Evolutionary conservation across 1,140 invertebrate species (phyloP).

Genomic region (Himalopsyche phryganea): DNA sequence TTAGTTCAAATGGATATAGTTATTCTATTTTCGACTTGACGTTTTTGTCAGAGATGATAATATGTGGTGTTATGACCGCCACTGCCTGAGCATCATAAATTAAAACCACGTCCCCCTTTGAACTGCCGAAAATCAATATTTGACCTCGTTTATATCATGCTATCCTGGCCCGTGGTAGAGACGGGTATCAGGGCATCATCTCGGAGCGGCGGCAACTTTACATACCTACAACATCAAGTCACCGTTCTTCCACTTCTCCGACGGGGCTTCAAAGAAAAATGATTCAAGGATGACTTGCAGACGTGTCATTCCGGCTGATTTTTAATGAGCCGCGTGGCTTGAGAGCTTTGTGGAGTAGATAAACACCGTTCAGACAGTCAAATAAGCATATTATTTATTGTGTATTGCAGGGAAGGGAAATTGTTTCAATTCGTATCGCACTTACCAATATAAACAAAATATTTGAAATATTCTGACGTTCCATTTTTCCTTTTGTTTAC

Average conservation of each 20-base stretch:
- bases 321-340: constrained; percentile 26
- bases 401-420: constrained; percentile 1
- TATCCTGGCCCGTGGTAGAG: neutral
- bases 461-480: too few relatives aligned
- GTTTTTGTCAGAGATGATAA: too few relatives aligned
- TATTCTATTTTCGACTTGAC: too few relatives aligned
- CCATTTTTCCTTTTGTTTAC: too few relatives aligned
- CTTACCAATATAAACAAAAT: too few relatives aligned
- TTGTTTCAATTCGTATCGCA: too few relatives aligned
- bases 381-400: constrained; percentile 32
- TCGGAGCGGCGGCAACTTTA: constrained; percentile 1
- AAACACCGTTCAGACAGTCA: constrained; percentile 34
- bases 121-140: constrained; percentile 21
- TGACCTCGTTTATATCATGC: constrained; percentile 14
- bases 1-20: too few relatives aligned
- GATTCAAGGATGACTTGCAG: constrained; percentile 32
- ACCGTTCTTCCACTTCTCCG: constrained; percentile 3
- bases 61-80: too few relatives aligned
- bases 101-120: neutral
- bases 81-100: neutral
- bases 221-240: constrained; percentile 4
- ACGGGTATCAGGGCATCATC: neutral
- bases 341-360: constrained; percentile 30
- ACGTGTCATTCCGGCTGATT: constrained; percentile 27
- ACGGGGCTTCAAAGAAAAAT: constrained; percentile 25